These are phyloP conservation scores for Ophraella communa DNA, from an alignment of 2,888 invertebrate species.

Conservation along the genomic window DNA sequence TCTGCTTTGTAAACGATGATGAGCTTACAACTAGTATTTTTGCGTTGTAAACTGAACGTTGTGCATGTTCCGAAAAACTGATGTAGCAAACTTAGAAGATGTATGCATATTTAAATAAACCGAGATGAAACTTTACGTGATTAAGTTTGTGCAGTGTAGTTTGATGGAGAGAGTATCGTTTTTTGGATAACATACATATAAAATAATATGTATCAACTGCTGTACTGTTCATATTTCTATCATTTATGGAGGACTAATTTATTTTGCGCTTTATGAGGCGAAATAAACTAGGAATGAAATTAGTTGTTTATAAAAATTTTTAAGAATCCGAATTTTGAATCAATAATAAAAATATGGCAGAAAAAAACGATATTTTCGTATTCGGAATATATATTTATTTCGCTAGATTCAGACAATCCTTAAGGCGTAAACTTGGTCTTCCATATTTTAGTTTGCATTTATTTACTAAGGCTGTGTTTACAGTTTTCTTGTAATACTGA, in stretches of 20 bases:
- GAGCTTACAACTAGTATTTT: slow-evolving; percentile 12
- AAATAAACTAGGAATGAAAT: background rate
- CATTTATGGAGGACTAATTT: slow-evolving; percentile 11
- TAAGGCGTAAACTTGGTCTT: background rate
- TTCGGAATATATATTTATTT: slow-evolving; percentile 5
- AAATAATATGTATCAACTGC: slow-evolving; percentile 52
- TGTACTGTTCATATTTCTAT: slow-evolving; percentile 54
- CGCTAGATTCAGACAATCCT: background rate
- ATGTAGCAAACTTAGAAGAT: slow-evolving; percentile 13
- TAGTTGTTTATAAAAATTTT: background rate
- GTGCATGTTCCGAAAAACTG: slow-evolving; percentile 18
- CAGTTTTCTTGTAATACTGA: background rate
- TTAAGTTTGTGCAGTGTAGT: slow-evolving; percentile 59
- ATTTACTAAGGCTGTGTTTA: slow-evolving; percentile 7
- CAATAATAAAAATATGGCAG: background rate
- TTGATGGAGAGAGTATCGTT: slow-evolving; percentile 61
- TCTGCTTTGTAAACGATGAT: background rate
- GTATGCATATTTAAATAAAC: slow-evolving; percentile 42
- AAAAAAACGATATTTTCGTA: slow-evolving; percentile 3
- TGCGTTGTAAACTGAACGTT: slow-evolving; percentile 34
- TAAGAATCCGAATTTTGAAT: background rate
- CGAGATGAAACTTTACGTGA: slow-evolving; percentile 55
- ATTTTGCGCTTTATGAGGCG: background rate
- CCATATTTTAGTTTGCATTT: slow-evolving; percentile 1
- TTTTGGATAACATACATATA: slow-evolving; percentile 24